phyloP scores from a whole-genome alignment of 2,888 invertebrate species.

The Linnaemya tessellans region DNA sequence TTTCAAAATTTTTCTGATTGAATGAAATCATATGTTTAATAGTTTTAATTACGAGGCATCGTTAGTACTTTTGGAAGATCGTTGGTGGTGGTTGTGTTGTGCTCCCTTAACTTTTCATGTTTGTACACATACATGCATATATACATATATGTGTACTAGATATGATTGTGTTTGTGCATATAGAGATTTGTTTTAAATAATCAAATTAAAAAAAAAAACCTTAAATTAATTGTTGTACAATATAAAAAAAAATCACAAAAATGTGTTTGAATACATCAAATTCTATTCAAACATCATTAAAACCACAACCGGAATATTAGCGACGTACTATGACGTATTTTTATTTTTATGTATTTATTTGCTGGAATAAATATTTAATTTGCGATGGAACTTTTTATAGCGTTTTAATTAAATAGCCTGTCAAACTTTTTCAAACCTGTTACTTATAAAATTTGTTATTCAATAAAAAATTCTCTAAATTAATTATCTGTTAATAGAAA shows the following conservation, averaged over 20 bases:
- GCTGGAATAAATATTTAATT: constrained; percentile 1
- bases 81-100: too few species aligned
- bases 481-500: background rate
- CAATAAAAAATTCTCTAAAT: background rate
- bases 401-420: background rate
- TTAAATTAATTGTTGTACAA: background rate
- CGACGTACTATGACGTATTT: background rate
- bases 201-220: background rate
- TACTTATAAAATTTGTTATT: background rate
- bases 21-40: too few species aligned
- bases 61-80: too few species aligned
- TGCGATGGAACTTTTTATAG: background rate
- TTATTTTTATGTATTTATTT: background rate
- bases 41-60: too few species aligned
- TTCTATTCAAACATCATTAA: background rate
- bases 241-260: background rate
- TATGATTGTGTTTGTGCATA: too few species aligned
- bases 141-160: too few species aligned
- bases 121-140: too few species aligned
- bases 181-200: background rate
- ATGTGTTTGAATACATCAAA: background rate
- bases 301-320: background rate
- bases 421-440: background rate
- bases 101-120: too few species aligned
- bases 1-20: too few species aligned